Evolutionary conservation across 2,113 vertebrate genomes (phyloP).

Genomic region (Nibea coibor): DNA sequence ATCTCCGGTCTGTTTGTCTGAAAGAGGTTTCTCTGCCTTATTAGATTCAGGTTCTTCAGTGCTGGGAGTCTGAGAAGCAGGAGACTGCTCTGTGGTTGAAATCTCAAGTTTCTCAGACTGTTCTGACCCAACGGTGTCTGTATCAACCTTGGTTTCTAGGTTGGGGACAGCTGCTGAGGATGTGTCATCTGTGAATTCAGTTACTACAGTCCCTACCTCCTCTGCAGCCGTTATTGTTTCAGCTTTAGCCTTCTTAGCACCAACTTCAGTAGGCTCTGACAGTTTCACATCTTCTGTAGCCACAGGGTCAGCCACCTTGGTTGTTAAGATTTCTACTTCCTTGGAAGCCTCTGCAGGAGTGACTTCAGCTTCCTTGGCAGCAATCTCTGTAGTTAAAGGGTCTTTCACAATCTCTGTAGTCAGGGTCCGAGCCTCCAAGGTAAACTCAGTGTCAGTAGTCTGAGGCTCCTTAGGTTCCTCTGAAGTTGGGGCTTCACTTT

Average conservation of each 20-base stretch:
- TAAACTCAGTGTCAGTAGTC: neutral
- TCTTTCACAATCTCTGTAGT: neutral
- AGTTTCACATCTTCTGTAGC: neutral
- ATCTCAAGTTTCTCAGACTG: conserved; percentile 7
- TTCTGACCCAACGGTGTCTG: neutral
- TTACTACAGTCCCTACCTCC: neutral
- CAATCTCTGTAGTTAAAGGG: neutral
- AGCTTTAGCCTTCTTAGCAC: conserved; percentile 1
- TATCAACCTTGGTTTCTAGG: conserved; percentile 10
- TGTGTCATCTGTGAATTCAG: neutral
- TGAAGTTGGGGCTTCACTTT: neutral
- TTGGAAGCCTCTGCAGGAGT: neutral
- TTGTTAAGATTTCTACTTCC: neutral
- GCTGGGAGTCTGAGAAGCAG: conserved; percentile 7
- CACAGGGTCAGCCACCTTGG: neutral
- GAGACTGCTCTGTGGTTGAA: neutral
- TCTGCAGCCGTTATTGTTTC: neutral
- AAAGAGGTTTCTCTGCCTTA: conserved; percentile 14
- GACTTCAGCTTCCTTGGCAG: neutral
- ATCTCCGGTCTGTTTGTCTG: conserved; percentile 13
- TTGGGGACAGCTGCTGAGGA: conserved; percentile 3
- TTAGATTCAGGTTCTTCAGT: conserved; percentile 10
- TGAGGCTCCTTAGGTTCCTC: conserved; percentile 1
- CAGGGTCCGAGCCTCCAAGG: neutral
- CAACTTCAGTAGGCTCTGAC: neutral